Evolutionary conservation across 2,797 vertebrate species (phyloP).

Genomic region (Muraenolepis orangiensis): DNA sequence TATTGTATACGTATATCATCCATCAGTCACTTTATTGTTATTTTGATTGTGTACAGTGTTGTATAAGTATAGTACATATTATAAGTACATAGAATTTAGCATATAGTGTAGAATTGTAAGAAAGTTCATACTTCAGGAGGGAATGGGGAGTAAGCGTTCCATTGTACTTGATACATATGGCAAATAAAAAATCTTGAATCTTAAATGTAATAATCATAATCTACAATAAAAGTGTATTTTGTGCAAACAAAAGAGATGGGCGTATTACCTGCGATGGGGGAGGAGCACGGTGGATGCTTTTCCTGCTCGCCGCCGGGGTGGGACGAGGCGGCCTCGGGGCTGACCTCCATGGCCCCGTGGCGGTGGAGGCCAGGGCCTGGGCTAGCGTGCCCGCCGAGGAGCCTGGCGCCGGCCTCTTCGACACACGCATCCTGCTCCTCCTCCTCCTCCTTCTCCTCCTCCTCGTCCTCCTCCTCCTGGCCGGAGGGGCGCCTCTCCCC

Average conservation of each 20-base stretch:
- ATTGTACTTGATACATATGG: too few relatives aligned
- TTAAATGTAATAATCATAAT: not conserved
- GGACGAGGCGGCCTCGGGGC: constrained; percentile 81
- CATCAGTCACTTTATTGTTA: too few relatives aligned
- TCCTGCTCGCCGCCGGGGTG: constrained; percentile 84
- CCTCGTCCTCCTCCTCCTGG: constrained; percentile 81
- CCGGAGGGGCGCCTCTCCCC: constrained; percentile 52
- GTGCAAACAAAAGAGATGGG: not conserved
- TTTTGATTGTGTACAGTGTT: too few relatives aligned
- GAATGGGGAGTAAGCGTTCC: too few relatives aligned
- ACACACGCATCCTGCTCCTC: constrained; percentile 54
- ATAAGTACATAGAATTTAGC: too few relatives aligned
- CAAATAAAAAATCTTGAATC: too few relatives aligned
- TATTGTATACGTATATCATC: too few relatives aligned
- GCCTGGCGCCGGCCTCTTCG: constrained; percentile 85
- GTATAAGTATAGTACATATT: too few relatives aligned
- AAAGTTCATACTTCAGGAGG: too few relatives aligned
- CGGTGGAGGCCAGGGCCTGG: constrained; percentile 80
- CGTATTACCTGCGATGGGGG: constrained; percentile 87
- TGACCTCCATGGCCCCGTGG: constrained; percentile 80
- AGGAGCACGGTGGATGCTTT: constrained; percentile 86
- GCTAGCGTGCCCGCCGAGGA: constrained; percentile 86
- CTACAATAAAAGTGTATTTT: not conserved
- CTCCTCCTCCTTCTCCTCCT: constrained; percentile 81
- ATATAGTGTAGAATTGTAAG: too few relatives aligned